Conservation (phyloP, 2,113 vertebrate species). For the Datnioides undecimradiatus region DNA sequence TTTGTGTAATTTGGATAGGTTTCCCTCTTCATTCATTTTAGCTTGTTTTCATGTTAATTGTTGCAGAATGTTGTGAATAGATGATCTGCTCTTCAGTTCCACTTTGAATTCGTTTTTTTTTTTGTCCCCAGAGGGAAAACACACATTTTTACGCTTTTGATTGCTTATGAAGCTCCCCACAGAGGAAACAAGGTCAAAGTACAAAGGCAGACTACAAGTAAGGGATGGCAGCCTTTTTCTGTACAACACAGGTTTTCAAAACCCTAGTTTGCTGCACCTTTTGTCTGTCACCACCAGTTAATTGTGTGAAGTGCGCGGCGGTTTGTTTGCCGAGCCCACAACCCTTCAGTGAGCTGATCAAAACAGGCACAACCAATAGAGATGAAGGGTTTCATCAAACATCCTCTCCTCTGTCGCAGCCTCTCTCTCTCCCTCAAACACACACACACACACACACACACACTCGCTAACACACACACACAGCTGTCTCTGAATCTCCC, state of each 20-base stretch:
- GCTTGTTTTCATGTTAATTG: background rate
- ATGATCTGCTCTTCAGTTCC: background rate
- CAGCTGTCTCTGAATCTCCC: slow-evolving; percentile 4
- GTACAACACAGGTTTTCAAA: background rate
- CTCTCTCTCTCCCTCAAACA: background rate
- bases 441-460: background rate
- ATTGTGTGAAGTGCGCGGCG: slow-evolving; percentile 33
- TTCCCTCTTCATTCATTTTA: no score
- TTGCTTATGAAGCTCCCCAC: background rate
- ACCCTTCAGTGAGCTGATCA: slow-evolving; percentile 43
- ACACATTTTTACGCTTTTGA: background rate
- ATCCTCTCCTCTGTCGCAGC: background rate
- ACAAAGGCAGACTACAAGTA: slow-evolving; percentile 12
- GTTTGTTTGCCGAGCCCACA: slow-evolving; percentile 32
- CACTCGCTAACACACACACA: background rate
- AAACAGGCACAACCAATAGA: slow-evolving; percentile 48
- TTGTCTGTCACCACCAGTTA: slow-evolving; percentile 45
- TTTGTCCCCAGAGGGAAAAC: background rate
- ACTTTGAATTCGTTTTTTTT: background rate
- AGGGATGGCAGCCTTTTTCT: slow-evolving; percentile 27
- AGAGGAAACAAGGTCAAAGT: slow-evolving; percentile 24
- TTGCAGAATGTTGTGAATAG: background rate
- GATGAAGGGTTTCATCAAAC: slow-evolving; percentile 47
- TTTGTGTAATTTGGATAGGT: background rate
- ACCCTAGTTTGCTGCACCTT: slow-evolving; percentile 30